These are phyloP conservation scores for Pollenia amentaria DNA, from an alignment of 2,888 invertebrate species.

Conservation along the genomic window DNA sequence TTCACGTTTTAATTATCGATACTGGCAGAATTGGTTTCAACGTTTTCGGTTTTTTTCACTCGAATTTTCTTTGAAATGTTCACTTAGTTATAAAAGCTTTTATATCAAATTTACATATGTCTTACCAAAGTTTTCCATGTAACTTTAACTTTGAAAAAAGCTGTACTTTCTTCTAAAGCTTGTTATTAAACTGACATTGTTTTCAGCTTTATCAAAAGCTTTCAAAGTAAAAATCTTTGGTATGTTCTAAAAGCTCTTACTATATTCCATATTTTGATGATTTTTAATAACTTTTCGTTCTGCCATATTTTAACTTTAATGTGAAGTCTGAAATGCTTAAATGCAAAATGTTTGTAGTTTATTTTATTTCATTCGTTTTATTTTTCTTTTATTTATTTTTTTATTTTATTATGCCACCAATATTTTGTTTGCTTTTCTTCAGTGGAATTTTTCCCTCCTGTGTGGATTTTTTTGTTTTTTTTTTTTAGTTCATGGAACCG, in stretches of 20 bases:
- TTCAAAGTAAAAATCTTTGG: not conserved
- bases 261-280: not conserved
- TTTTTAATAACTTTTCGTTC: not conserved
- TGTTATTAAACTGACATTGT: too few relatives aligned
- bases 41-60: too few relatives aligned
- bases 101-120: too few relatives aligned
- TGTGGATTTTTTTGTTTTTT: constrained; percentile 7
- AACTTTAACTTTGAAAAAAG: too few relatives aligned
- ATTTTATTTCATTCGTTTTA: constrained; percentile 22
- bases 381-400: not conserved
- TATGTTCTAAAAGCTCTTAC: not conserved
- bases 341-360: constrained; percentile 46
- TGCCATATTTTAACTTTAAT: constrained; percentile 60
- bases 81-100: too few relatives aligned
- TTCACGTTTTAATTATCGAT: too few relatives aligned
- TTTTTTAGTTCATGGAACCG: constrained; percentile 25
- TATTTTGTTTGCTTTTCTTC: constrained; percentile 28
- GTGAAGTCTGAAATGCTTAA: constrained; percentile 60
- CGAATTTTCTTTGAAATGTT: too few relatives aligned
- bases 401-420: constrained; percentile 51
- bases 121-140: too few relatives aligned
- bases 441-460: not conserved
- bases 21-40: too few relatives aligned
- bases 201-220: too few relatives aligned
- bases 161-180: too few relatives aligned